A percentile compares a stretch with the other conserved stretches of the same genome.
Evolutionary conservation across 2,888 invertebrate species (phyloP).

Genomic region (Unio pictorum): DNA sequence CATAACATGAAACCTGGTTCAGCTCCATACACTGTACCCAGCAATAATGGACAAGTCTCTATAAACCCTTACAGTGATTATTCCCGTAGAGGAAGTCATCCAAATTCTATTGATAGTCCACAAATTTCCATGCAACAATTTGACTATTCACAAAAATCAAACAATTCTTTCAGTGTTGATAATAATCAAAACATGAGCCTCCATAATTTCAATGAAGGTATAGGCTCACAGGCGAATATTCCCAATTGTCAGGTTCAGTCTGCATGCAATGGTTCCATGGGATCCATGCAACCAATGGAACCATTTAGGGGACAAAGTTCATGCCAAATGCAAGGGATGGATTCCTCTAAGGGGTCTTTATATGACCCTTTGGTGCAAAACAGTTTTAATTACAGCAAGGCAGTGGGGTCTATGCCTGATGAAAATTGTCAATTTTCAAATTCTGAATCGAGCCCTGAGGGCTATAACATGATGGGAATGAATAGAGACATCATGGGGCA

Average conservation of each 20-base stretch:
- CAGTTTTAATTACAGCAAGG: conserved; percentile 20
- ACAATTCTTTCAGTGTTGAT: conserved; percentile 44
- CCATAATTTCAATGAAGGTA: conserved; percentile 41
- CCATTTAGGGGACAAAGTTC: conserved; percentile 26
- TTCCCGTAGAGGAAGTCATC: conserved; percentile 6
- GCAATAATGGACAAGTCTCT: conserved; percentile 43
- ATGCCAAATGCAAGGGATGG: conserved; percentile 30
- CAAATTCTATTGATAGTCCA: conserved; percentile 8
- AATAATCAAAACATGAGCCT: conserved; percentile 50
- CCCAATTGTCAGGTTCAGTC: conserved; percentile 35
- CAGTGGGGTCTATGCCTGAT: conserved; percentile 5
- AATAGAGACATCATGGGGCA: conserved; percentile 40
- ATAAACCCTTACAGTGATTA: conserved; percentile 46
- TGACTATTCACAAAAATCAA: conserved; percentile 39
- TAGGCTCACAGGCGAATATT: conserved; percentile 31
- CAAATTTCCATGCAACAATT: conserved; percentile 38
- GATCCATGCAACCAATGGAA: conserved; percentile 39
- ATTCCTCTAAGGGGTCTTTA: conserved; percentile 32
- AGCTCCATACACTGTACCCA: conserved; percentile 63
- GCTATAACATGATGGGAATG: conserved; percentile 44
- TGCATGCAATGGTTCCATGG: conserved; percentile 36
- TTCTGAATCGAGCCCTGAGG: conserved; percentile 31
- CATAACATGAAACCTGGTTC: conserved; percentile 59
- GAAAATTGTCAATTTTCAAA: conserved; percentile 31
- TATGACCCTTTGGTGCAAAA: conserved; percentile 34